A percentile compares a stretch with the other conserved stretches of the same genome.
phyloP scores from a whole-genome alignment of 2,888 invertebrate genomes.

The Xylocampa areola region DNA sequence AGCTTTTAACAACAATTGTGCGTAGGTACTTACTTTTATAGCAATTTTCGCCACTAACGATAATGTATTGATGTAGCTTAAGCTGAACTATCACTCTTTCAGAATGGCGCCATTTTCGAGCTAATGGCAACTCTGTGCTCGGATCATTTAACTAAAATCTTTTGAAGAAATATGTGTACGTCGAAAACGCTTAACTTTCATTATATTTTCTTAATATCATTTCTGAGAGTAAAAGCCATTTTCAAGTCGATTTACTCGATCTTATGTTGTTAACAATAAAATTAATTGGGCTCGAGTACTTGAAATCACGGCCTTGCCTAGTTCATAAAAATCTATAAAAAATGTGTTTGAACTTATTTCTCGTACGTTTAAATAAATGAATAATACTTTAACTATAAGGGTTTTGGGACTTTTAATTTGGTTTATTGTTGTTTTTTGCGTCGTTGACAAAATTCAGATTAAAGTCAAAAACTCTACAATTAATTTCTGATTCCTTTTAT shows the following conservation, averaged over 20 bases:
- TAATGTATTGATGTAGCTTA: constrained; percentile 39
- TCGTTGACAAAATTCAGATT: too few species aligned
- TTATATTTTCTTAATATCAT: constrained; percentile 40
- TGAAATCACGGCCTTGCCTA: too few species aligned
- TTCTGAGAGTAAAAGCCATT: constrained; percentile 17
- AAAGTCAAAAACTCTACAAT: too few species aligned
- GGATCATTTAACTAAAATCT: constrained; percentile 54
- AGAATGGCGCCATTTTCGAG: constrained; percentile 44
- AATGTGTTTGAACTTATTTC: constrained; percentile 10
- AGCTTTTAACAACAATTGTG: constrained; percentile 33
- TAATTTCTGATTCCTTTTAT: too few species aligned
- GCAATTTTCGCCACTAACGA: constrained; percentile 30
- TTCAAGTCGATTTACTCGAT: constrained; percentile 34
- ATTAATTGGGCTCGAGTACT: constrained; percentile 37
- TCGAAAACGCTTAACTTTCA: constrained; percentile 28
- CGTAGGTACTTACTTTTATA: constrained; percentile 9
- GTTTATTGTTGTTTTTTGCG: too few species aligned
- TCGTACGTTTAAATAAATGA: constrained; percentile 6
- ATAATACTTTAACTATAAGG: constrained; percentile 3
- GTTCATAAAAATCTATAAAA: too few species aligned
- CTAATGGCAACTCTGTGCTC: constrained; percentile 42
- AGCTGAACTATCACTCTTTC: constrained; percentile 50
- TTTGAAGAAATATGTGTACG: constrained; percentile 38
- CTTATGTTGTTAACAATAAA: constrained; percentile 9
- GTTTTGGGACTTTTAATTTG: too few species aligned